A percentile compares a stretch with the other conserved stretches of the same genome.
These are phyloP conservation scores for Leiothrix lutea DNA, from an alignment of 2,113 vertebrate genomes.

Conservation along the genomic window DNA sequence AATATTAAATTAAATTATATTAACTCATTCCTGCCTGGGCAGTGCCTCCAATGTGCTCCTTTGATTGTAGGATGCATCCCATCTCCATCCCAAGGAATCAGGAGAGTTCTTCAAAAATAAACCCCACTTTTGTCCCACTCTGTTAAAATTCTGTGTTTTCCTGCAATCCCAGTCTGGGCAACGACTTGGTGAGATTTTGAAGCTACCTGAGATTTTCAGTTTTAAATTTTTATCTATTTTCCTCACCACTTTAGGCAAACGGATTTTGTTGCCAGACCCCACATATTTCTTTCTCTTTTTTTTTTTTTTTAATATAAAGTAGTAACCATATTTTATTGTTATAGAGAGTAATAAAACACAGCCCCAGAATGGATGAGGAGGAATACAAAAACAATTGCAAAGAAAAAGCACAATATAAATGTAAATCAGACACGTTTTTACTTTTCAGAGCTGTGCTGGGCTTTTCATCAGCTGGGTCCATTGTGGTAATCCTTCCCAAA, in stretches of 20 bases:
- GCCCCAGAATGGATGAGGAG: neutral
- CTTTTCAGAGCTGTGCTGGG: neutral
- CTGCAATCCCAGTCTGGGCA: accelerated
- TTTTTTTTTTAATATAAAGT: neutral
- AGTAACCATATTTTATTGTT: neutral
- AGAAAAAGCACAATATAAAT: conserved; percentile 3
- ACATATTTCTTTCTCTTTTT: neutral
- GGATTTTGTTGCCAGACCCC: neutral
- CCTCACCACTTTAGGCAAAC: neutral
- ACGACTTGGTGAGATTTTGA: neutral
- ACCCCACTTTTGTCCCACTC: neutral
- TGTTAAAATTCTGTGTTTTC: neutral
- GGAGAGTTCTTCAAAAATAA: neutral
- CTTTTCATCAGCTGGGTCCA: neutral
- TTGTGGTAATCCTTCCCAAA: conserved; percentile 26
- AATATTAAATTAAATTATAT: neutral
- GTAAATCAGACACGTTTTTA: conserved; percentile 1
- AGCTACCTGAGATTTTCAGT: neutral
- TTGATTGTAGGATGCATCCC: neutral
- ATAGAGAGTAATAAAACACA: neutral
- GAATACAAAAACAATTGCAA: neutral
- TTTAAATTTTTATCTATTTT: neutral
- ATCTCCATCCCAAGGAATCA: accelerated
- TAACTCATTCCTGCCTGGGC: no score
- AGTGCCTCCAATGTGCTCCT: neutral